Evolutionary conservation across 2,113 vertebrate species (phyloP).

Genomic region (Salminus brasiliensis): DNA sequence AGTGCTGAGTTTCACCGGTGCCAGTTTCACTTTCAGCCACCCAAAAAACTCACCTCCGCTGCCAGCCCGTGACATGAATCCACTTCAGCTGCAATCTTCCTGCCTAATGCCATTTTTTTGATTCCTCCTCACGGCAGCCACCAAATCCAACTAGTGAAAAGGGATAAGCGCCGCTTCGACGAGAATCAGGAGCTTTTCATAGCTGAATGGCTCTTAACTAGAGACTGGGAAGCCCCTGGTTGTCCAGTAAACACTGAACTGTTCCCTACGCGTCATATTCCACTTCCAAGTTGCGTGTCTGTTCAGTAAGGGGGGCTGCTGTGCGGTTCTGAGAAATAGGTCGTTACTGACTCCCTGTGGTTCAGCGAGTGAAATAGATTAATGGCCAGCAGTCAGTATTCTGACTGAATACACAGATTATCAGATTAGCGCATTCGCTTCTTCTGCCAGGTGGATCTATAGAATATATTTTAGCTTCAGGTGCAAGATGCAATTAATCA

Average conservation of each 20-base stretch:
- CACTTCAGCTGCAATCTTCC: conserved; percentile 21
- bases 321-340: conserved; percentile 31
- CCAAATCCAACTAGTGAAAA: conserved; percentile 57
- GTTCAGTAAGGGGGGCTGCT: conserved; percentile 25
- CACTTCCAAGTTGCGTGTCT: conserved; percentile 20
- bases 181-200: conserved; percentile 74
- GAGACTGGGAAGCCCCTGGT: conserved; percentile 45
- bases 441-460: conserved; percentile 59
- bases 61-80: conserved; percentile 30
- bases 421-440: conserved; percentile 69
- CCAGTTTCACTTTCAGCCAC: conserved; percentile 30
- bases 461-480: conserved; percentile 49
- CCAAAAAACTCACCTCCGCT: conserved; percentile 41
- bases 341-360: conserved; percentile 59
- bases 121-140: conserved; percentile 62
- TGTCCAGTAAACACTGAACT: not conserved
- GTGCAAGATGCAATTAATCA: conserved; percentile 54
- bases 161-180: conserved; percentile 63
- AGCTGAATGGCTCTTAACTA: conserved; percentile 65
- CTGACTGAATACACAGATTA: conserved; percentile 74
- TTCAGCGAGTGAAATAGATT: conserved; percentile 70
- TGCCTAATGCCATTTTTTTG: conserved; percentile 56
- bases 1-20: conserved; percentile 42
- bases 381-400: conserved; percentile 70
- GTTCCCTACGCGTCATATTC: conserved; percentile 6